Evolutionary conservation across 2,113 vertebrate species (phyloP), one percentile per base, ranked within the genome.

Genomic region (Boleophthalmus pectinirostris): DNA sequence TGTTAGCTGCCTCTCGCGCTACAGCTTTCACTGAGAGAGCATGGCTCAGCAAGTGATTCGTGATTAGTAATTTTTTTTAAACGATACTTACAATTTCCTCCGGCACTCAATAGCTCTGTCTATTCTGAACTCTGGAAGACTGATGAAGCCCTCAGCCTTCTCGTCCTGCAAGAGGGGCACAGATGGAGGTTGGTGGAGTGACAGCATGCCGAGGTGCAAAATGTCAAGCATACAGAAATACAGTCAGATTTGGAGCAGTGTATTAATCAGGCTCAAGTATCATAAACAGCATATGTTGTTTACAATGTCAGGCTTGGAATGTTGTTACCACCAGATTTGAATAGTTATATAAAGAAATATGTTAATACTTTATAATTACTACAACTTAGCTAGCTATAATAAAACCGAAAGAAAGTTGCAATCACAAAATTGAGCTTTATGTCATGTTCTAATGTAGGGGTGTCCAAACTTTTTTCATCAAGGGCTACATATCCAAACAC

Each of bases 121-220:
- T 94, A 96, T 96, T 91, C 94, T 94, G 93, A 97, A 97, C 91
- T 97, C 96, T 0, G 95, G 95, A 70, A 97, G 93, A 84, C 96
- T 95, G 86, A 96, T 97, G 89, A 97, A 96, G 80, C 95, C 95
- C 86, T 96, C 95, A 56, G 95, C 96, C 82, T 97, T 96, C 91
- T 95, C 95, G 84, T 97, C 95, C 96, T 97, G 14, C 25, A 81
- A 78, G 83, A 83, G 85, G 61, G 61, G 84, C 82, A 84, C 82
- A 89, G 85, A 88, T 83, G 85, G 84, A 89, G 85, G 79, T 74
- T 38, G 77, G 80, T 66, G 72, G 78, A 68, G 74, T 69, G 80
- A 75, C 74, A 69, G 16, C 56, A 15, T 21, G 3, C 12, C 74
- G 61, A 60, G 68, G 76, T 83, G 83, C 80, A 83, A 80, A 87